These are phyloP conservation scores for Rotaria sp. DNA, from an alignment of 2,888 invertebrate genomes.

Conservation along the genomic window DNA sequence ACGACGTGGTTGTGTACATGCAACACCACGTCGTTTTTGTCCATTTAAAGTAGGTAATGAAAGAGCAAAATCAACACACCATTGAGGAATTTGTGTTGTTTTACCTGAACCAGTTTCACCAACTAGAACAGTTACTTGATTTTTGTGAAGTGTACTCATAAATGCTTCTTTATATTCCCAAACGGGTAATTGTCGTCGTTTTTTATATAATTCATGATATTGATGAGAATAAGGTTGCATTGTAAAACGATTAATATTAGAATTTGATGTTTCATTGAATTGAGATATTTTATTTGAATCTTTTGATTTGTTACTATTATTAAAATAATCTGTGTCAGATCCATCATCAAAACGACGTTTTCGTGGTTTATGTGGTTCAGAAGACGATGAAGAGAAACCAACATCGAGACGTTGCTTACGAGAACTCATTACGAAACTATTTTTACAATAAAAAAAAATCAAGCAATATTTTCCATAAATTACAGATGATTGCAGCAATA, in stretches of 20 bases:
- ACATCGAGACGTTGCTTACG: neutral
- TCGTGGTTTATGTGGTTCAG: neutral
- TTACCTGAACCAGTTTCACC: conserved; percentile 81
- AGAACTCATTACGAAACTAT: neutral
- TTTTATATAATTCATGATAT: conserved; percentile 75
- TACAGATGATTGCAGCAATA: neutral
- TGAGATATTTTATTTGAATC: neutral
- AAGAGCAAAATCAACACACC: conserved; percentile 60
- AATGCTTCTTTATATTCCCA: conserved; percentile 96
- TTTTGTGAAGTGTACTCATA: conserved; percentile 79
- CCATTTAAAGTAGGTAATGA: neutral
- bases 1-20: conserved; percentile 89
- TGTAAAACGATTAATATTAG: conserved; percentile 54
- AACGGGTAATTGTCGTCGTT: conserved; percentile 82
- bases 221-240: conserved; percentile 76
- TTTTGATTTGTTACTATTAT: neutral
- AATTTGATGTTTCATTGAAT: neutral
- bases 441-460: neutral
- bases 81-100: conserved; percentile 95
- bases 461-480: neutral
- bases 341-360: neutral
- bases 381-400: neutral
- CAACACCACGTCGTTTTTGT: conserved; percentile 60
- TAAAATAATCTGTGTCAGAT: neutral
- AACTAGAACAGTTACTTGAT: conserved; percentile 65